Evolutionary conservation across 1,140 invertebrate genomes (phyloP).

Genomic region (Lordiphosa stackelbergi): DNA sequence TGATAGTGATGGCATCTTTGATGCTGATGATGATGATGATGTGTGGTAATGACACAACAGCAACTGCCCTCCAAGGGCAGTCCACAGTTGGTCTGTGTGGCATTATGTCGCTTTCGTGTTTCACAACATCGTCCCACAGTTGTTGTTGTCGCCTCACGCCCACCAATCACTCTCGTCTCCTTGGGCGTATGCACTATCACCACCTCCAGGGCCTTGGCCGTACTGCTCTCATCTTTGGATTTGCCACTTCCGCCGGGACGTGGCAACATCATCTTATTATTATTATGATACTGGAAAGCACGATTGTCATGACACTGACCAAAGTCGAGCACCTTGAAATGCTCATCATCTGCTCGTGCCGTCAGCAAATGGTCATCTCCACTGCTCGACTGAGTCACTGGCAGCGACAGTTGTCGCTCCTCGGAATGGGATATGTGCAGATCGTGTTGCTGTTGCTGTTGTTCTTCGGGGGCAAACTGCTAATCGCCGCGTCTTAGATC

Average conservation of each 20-base stretch:
- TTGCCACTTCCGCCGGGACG: slow-evolving; percentile 59
- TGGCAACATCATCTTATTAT: slow-evolving; percentile 53
- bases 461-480: slow-evolving; percentile 79
- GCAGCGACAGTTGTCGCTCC: slow-evolving; percentile 64
- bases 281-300: slow-evolving; percentile 72
- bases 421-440: slow-evolving; percentile 61
- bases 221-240: slow-evolving; percentile 37
- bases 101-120: slow-evolving; percentile 63
- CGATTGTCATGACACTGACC: slow-evolving; percentile 72
- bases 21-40: slow-evolving; percentile 52
- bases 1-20: slow-evolving; percentile 25
- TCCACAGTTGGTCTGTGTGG: slow-evolving; percentile 54
- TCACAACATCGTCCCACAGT: slow-evolving; percentile 26
- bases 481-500: slow-evolving; percentile 82
- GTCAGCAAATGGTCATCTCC: slow-evolving; percentile 71
- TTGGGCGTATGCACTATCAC: slow-evolving; percentile 57
- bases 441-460: slow-evolving; percentile 64
- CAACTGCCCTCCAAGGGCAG: slow-evolving; percentile 33
- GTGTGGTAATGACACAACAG: slow-evolving; percentile 59
- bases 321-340: slow-evolving; percentile 57
- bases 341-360: slow-evolving; percentile 65
- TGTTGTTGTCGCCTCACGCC: slow-evolving; percentile 7
- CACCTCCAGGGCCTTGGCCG: slow-evolving; percentile 44
- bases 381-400: slow-evolving; percentile 62
- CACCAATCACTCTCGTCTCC: slow-evolving; percentile 21